Evolutionary conservation across 1,140 invertebrate genomes (phyloP).

Genomic region (Thalassaphorura encarpata): DNA sequence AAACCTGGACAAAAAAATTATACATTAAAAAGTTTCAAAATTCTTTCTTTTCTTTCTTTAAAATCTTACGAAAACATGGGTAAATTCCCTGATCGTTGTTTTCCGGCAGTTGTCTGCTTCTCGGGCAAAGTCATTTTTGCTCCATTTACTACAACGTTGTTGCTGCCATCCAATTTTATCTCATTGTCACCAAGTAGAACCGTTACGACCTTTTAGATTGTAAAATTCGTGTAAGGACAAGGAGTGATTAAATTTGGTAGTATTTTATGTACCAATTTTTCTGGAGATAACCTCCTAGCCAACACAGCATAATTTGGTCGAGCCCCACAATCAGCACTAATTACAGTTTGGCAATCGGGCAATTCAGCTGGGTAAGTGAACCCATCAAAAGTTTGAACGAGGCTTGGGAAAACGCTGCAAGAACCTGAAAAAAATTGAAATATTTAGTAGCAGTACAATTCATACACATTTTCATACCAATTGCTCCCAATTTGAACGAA

Average conservation of each 20-base stretch:
- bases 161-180: slow-evolving; percentile 11
- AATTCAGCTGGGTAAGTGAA: slow-evolving; percentile 18
- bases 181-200: slow-evolving; percentile 23
- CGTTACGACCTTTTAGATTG: slow-evolving; percentile 12
- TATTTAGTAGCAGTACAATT: too few species aligned
- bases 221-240: background rate
- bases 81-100: too few species aligned
- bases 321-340: slow-evolving; percentile 31
- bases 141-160: slow-evolving; percentile 5
- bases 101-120: background rate
- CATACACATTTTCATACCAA: too few species aligned
- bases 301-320: slow-evolving; percentile 26
- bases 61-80: too few species aligned
- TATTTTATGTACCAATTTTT: slow-evolving; percentile 20
- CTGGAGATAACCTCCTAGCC: slow-evolving; percentile 14
- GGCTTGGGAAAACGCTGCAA: slow-evolving; percentile 24
- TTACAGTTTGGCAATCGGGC: slow-evolving; percentile 27
- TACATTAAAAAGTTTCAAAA: background rate
- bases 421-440: slow-evolving; percentile 10
- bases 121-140: background rate
- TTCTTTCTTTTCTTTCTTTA: too few species aligned
- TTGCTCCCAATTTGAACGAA: too few species aligned
- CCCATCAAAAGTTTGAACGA: slow-evolving; percentile 26
- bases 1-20: slow-evolving; percentile 4
- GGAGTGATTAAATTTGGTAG: background rate